A percentile compares a stretch with the other conserved stretches of the same genome.
Evolutionary conservation across 2,113 vertebrate species (phyloP).

Genomic region (Petroica traversi): DNA sequence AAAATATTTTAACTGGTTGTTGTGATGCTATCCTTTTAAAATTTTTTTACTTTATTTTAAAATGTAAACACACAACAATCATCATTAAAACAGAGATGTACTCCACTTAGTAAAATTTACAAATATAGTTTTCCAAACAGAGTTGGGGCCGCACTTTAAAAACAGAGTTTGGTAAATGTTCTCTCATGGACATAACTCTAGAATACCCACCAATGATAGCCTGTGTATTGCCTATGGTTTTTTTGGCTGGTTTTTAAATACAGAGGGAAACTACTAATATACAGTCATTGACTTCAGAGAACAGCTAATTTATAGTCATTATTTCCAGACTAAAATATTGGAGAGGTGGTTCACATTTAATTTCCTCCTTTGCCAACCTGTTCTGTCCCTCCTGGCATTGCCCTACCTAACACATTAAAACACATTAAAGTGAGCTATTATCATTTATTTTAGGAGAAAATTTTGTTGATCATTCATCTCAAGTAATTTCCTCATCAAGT

Average conservation of each 20-base stretch:
- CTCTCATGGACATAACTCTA: neutral
- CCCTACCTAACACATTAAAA: neutral
- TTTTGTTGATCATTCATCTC: neutral
- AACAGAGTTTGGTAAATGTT: neutral
- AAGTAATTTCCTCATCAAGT: neutral
- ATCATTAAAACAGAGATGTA: neutral
- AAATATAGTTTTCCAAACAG: neutral
- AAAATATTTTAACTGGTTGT: neutral
- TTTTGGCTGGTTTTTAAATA: neutral
- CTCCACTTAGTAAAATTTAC: neutral
- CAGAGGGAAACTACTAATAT: neutral
- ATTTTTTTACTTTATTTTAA: neutral
- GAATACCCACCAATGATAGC: neutral
- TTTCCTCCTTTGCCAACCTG: neutral
- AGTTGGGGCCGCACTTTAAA: slow-evolving; percentile 13
- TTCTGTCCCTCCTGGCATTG: neutral
- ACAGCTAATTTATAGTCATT: neutral
- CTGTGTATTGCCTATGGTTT: neutral
- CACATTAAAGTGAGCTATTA: neutral
- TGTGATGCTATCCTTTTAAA: neutral
- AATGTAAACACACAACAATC: neutral
- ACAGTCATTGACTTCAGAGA: neutral
- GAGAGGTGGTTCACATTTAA: neutral
- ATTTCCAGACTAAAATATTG: neutral
- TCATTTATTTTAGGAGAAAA: neutral